phyloP scores from a whole-genome alignment of 1,140 invertebrate species.

The Drosophila saltans region DNA sequence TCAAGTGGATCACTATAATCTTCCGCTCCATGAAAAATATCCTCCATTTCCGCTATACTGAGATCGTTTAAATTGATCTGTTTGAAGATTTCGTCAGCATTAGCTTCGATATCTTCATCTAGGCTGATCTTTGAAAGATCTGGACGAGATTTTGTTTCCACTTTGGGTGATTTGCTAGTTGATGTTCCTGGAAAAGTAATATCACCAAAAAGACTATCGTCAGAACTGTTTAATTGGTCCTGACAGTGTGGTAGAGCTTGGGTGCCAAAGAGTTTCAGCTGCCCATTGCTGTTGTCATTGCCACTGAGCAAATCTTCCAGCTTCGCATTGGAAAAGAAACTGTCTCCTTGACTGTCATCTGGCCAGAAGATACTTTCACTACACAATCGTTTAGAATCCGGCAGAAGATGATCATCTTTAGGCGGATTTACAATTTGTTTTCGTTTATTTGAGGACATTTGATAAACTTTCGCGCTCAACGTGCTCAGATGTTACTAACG shows the following conservation, averaged over 20 bases:
- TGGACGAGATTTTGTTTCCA: background rate
- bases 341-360: conserved; percentile 68
- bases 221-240: conserved; percentile 26
- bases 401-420: conserved; percentile 1
- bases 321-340: conserved; percentile 65
- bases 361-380: conserved; percentile 61
- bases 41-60: conserved; percentile 40
- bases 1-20: conserved; percentile 43
- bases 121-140: background rate
- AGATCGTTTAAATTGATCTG: conserved; percentile 65
- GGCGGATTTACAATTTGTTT: conserved; percentile 29
- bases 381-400: conserved; percentile 30
- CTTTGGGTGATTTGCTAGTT: background rate
- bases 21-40: conserved; percentile 56
- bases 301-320: conserved; percentile 59
- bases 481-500: background rate
- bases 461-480: conserved; percentile 39
- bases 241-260: conserved; percentile 28
- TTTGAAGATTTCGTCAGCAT: conserved; percentile 42
- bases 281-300: conserved; percentile 25
- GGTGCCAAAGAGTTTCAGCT: conserved; percentile 40
- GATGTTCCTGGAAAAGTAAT: conserved; percentile 33
- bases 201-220: conserved; percentile 68
- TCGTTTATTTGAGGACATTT: conserved; percentile 28
- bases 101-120: conserved; percentile 20